Percentiles rank a stretch among this genome's conserved stretches.
Conservation (phyloP, 2,113 vertebrate species). For the Clarias batrachus region DNA sequence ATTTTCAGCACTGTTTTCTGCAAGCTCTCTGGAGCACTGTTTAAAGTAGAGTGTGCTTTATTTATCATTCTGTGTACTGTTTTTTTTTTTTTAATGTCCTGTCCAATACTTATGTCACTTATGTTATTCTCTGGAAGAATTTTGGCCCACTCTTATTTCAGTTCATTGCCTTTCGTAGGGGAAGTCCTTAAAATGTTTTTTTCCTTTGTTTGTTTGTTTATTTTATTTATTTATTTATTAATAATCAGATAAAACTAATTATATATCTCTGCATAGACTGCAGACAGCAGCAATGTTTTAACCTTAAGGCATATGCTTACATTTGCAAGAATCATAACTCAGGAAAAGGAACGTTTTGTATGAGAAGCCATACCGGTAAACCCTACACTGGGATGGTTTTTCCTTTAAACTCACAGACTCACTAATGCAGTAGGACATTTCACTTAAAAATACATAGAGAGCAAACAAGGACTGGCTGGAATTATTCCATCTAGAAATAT, state of each 20-base stretch:
- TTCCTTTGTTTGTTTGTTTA: too few relatives aligned
- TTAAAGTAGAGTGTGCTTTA: constrained; percentile 64
- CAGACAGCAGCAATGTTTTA: background rate
- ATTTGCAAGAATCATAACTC: background rate
- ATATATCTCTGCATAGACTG: too few relatives aligned
- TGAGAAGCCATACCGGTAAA: background rate
- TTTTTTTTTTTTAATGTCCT: background rate
- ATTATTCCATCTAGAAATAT: background rate
- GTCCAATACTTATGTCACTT: background rate
- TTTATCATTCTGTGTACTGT: background rate
- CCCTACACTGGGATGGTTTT: background rate
- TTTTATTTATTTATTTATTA: too few relatives aligned
- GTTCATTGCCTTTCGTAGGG: too few relatives aligned
- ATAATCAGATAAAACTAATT: too few relatives aligned
- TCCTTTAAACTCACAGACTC: background rate
- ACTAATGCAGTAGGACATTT: background rate
- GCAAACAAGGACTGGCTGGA: background rate
- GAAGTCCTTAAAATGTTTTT: too few relatives aligned
- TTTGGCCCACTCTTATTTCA: too few relatives aligned
- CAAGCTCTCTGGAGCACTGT: constrained; percentile 76
- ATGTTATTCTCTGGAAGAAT: too few relatives aligned
- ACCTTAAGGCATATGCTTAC: background rate
- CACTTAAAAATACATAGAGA: background rate
- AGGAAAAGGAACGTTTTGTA: background rate
- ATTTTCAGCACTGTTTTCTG: constrained; percentile 74